Evolutionary conservation across 2,888 invertebrate species (phyloP), one percentile per base, ranked within the genome.

Genomic region (Drosophila peninsularis): DNA sequence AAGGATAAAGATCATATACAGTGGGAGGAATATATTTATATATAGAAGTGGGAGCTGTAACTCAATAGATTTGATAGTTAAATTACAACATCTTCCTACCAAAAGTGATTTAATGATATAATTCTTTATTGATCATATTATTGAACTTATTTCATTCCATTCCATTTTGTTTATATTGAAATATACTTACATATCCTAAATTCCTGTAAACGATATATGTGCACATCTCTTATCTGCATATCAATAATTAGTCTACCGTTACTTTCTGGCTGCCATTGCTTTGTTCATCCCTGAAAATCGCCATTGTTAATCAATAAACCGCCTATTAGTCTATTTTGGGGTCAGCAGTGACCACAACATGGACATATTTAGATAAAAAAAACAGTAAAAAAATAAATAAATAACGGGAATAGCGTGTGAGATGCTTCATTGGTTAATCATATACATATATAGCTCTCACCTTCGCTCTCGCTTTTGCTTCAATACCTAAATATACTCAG

Each of bases 391-490:
- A 41, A 37, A 50, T 6, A 36, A 58, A n/a, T 19, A 19, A 32
- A 17, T n/a, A 32, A 24, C 24, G 37, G 52, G 52, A 24, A 21
- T 24, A 36, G 56, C 49, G 49, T 42, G 47, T 24, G 64, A 52
- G 60, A 55, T 71, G 70, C 72, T 78, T 78, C 62, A 75, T 37
- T 78, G 63, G 56, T 55, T 56, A 3, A 42, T 41, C 27, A n/a
- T 56, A 41, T 24, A 39, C 5, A 32, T 34, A 27, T 5, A 27
- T 30, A 32, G 47, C 19, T 36, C 27, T 42, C 34, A 5, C 27
- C 34, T 60, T 42, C 53, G 49, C 50, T 50, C 47, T 55, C 34
- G 6, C 34, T 49, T 61, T 42, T 42, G 49, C 50, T 42, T 37
- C 11, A 39, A 47, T 34, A 36, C 47, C 56, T 27, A 53, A 49